These are phyloP conservation scores for Dysmachus trigonus DNA, from an alignment of 2,888 invertebrate species.

Conservation along the genomic window DNA sequence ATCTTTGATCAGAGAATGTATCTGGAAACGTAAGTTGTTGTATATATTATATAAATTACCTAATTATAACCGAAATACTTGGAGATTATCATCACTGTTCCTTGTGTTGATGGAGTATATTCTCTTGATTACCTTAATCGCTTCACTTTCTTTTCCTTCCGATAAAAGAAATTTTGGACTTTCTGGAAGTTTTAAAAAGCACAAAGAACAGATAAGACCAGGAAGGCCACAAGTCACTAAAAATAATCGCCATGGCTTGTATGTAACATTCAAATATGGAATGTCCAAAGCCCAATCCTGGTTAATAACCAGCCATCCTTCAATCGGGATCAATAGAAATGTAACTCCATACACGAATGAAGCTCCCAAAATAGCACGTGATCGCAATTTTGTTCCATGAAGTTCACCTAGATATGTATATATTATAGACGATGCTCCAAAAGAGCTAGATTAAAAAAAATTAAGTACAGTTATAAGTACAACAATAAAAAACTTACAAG, in stretches of 20 bases:
- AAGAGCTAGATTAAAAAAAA: background rate
- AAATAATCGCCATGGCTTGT: conserved; percentile 61
- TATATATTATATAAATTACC: background rate
- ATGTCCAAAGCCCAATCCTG: conserved; percentile 57
- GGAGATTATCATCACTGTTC: conserved; percentile 52
- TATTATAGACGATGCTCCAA: conserved; percentile 62
- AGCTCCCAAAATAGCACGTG: conserved; percentile 62
- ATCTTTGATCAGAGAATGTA: background rate
- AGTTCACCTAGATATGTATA: conserved; percentile 68
- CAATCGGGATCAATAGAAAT: conserved; percentile 57
- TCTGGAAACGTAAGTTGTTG: background rate
- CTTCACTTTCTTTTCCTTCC: conserved; percentile 55
- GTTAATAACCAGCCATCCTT: conserved; percentile 60
- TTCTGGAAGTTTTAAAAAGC: conserved; percentile 58
- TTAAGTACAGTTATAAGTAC: too few species aligned
- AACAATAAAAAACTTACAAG: conserved; percentile 66
- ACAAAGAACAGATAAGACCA: conserved; percentile 56
- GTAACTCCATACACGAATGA: conserved; percentile 60
- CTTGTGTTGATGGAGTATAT: conserved; percentile 57
- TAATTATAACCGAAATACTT: too few species aligned
- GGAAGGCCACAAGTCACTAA: conserved; percentile 59
- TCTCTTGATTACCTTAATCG: conserved; percentile 55
- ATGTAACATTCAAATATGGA: conserved; percentile 55
- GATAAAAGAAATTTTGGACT: conserved; percentile 60
- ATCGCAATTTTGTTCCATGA: conserved; percentile 64